Percentiles rank a stretch among this genome's conserved stretches.
These are phyloP conservation scores for Umimayanthus chanpuru DNA, from an alignment of 92 coral and sea anemone species.

Conservation along the genomic window DNA sequence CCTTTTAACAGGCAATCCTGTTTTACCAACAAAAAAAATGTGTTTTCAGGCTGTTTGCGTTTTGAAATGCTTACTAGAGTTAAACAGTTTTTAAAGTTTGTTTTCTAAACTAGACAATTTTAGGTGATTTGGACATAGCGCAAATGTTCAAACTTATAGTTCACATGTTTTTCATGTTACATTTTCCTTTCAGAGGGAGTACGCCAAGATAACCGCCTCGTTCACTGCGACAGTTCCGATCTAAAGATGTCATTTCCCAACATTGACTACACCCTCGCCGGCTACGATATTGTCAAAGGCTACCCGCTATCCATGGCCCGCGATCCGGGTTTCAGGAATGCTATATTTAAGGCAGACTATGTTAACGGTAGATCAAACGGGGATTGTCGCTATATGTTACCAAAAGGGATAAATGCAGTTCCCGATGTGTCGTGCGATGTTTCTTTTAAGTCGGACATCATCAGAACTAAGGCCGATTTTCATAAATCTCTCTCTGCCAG, in stretches of 20 bases:
- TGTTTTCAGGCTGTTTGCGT: too few relatives aligned
- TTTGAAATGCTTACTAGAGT: too few relatives aligned
- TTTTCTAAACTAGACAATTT: too few relatives aligned
- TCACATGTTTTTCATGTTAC: too few relatives aligned
- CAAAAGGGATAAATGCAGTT: constrained; percentile 32
- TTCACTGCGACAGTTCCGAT: not conserved
- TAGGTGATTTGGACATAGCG: too few relatives aligned
- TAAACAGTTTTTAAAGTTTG: too few relatives aligned
- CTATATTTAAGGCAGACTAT: constrained; percentile 28
- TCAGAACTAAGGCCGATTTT: not conserved
- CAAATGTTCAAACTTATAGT: too few relatives aligned
- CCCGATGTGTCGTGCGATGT: constrained; percentile 51
- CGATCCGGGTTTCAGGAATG: constrained; percentile 52
- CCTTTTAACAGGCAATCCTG: too few relatives aligned
- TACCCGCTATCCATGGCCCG: constrained; percentile 47
- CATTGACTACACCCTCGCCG: constrained; percentile 40
- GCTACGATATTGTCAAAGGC: constrained; percentile 51
- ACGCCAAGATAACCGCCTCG: constrained; percentile 4
- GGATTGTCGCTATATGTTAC: constrained; percentile 29
- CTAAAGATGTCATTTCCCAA: constrained; percentile 42
- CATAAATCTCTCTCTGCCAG: constrained; percentile 22
- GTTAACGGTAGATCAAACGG: not conserved
- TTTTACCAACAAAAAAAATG: too few relatives aligned
- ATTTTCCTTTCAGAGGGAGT: not conserved
- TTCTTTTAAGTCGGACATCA: constrained; percentile 19